Base-by-base conservation (phyloP, 2,888 invertebrate species). In the Lacanobia wlatinum region DNA sequence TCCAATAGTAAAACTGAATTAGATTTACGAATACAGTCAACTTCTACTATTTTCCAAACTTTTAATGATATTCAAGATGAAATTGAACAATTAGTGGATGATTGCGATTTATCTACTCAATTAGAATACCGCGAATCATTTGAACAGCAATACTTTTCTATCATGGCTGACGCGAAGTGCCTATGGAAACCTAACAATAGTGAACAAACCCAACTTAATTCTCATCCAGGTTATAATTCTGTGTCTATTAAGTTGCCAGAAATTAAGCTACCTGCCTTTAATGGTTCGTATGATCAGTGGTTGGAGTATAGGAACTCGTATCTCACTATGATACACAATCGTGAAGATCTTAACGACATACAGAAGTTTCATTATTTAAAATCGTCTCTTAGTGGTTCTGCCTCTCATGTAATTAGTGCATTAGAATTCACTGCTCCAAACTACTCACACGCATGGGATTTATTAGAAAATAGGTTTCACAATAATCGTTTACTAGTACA, bases 241-340 rank as follows among this genome's bases (percentile, higher is more conserved):
- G 21, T 61, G 52, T 61, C 53, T 7, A 61, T 61, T 18, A 62
- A 62, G 38, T 52, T 58, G 18, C 34, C 58, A 21, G 28, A 4
- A 5, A 64, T 70, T 16, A 59, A 52, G 12, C 23, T 70, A 40
- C 63, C 68, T 58, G 50, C 63, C n/a, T 70, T 70, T 16, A 50
- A 70, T 18, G 58, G 63, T 48, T 50, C 63, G 0, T 70, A 21
- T 28, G 40, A 63, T 50, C 56, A 63, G 2, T 63, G 70, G 70
- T 23, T 63, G 3, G 70, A 63, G 18, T 63, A 56, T 70, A 56
- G 40, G 21, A 70, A 70, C 14, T 63, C 70, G 14, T 70, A 63
- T 48, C 14, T 62, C 0, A 62, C 56, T 6, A 70, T 70, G 55
- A 63, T 58, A 8, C 58, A 70, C 21, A 48, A 28, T 8, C 68